phyloP scores from a whole-genome alignment of 1,140 invertebrate genomes.

The Drosophila lacteicornis region DNA sequence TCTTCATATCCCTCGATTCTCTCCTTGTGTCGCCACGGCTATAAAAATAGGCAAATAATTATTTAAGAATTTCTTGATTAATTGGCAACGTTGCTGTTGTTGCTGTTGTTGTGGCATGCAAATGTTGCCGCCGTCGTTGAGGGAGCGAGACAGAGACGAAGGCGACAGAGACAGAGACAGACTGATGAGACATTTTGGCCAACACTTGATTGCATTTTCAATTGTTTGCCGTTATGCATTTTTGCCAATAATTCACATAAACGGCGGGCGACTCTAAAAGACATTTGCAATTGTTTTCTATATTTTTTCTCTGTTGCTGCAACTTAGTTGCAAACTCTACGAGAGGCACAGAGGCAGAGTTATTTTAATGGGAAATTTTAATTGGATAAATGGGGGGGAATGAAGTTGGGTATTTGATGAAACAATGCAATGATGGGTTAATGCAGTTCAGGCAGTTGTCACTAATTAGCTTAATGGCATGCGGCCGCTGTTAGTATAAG shows the following conservation, averaged over 20 bases:
- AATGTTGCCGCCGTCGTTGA: slow-evolving; percentile 43
- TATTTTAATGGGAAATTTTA: slow-evolving; percentile 35
- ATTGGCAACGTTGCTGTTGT: slow-evolving; percentile 71
- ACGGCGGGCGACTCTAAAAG: slow-evolving; percentile 18
- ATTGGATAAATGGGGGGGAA: slow-evolving; percentile 15
- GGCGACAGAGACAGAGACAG: not conserved
- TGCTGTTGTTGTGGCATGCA: slow-evolving; percentile 55
- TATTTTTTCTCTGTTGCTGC: not conserved
- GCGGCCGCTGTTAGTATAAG: no score
- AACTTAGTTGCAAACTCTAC: slow-evolving; percentile 26
- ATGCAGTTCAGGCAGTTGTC: slow-evolving; percentile 1
- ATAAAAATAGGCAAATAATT: slow-evolving; percentile 84
- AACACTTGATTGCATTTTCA: slow-evolving; percentile 82
- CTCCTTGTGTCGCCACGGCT: slow-evolving; percentile 36
- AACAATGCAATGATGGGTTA: slow-evolving; percentile 6
- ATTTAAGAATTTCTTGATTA: slow-evolving; percentile 84
- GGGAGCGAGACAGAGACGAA: not conserved
- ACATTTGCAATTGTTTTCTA: slow-evolving; percentile 42
- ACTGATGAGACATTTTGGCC: slow-evolving; percentile 68
- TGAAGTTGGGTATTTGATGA: not conserved
- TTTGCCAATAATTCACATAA: slow-evolving; percentile 83
- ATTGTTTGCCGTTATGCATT: slow-evolving; percentile 82
- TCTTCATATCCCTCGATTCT: slow-evolving; percentile 34
- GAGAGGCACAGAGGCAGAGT: not conserved
- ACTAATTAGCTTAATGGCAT: not conserved